These are phyloP conservation scores for Ceyx melanurus DNA, from an alignment of 2,113 vertebrate genomes.

Conservation along the genomic window DNA sequence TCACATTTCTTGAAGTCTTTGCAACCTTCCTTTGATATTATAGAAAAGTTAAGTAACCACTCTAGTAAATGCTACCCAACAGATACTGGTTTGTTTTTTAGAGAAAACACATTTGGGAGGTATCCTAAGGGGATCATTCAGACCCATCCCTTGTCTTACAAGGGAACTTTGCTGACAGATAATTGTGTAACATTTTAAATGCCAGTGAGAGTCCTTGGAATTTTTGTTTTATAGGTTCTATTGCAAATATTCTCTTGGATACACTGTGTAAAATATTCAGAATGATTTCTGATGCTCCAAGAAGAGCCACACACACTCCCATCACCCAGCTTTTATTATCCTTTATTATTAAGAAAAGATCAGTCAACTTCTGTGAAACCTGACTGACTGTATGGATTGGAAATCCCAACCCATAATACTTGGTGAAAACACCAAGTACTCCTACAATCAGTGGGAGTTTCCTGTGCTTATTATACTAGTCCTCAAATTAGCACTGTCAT, in stretches of 20 bases:
- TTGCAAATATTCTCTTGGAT: not conserved
- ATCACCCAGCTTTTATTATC: not conserved
- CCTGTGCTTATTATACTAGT: not conserved
- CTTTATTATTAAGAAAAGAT: not conserved
- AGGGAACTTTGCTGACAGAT: not conserved
- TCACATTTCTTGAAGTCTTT: not conserved
- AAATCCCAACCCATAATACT: not conserved
- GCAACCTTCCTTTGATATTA: not conserved
- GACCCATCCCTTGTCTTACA: too few species aligned
- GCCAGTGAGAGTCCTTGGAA: not conserved
- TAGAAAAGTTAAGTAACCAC: not conserved
- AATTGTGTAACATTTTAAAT: not conserved
- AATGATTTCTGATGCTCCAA: not conserved
- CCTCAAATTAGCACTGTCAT: not conserved
- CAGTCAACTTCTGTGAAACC: not conserved
- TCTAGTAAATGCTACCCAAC: not conserved
- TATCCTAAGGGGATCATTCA: not conserved
- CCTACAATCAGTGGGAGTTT: not conserved
- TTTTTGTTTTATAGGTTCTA: not conserved
- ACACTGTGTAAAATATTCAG: not conserved
- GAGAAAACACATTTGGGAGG: not conserved
- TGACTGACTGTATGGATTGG: rapidly evolving
- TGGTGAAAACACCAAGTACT: not conserved
- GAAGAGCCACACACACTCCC: not conserved
- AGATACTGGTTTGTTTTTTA: not conserved